Percentiles rank a stretch among this genome's conserved stretches.
Conservation (phyloP, 2,888 invertebrate genomes). For the Criorhina ranunculi region DNA sequence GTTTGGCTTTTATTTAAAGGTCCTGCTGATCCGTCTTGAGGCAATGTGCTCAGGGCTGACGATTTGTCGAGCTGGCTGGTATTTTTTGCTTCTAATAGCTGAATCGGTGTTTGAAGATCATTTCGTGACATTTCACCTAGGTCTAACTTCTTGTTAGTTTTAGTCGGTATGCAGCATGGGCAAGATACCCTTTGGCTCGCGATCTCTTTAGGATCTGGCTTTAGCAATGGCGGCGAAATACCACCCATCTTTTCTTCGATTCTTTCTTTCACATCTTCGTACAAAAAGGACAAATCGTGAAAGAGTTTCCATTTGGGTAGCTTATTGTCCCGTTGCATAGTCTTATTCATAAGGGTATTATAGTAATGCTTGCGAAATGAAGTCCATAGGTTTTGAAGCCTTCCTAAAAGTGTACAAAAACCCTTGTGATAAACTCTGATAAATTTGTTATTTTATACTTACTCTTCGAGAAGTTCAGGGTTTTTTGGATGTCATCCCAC, state of each 20-base stretch:
- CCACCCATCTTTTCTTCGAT: conserved; percentile 51
- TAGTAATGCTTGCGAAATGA: conserved; percentile 17
- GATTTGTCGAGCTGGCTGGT: neutral
- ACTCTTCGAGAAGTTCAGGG: neutral
- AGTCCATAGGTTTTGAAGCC: neutral
- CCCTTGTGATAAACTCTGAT: neutral
- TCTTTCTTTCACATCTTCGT: neutral
- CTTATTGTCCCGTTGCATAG: conserved; percentile 22
- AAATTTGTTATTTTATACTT: neutral
- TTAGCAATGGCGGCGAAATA: conserved; percentile 48
- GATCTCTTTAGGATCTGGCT: neutral
- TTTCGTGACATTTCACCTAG: neutral
- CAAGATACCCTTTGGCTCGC: neutral
- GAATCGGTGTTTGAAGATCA: no score
- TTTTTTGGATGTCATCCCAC: conserved; percentile 1
- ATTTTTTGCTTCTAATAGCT: neutral
- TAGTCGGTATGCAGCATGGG: conserved; percentile 38
- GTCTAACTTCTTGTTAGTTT: neutral
- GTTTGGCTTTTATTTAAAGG: neutral
- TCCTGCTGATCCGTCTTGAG: neutral
- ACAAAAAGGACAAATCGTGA: conserved; percentile 60
- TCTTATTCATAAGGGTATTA: conserved; percentile 21
- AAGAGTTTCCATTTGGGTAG: conserved; percentile 42
- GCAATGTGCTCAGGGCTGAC: neutral
- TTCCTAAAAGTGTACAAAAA: neutral